Percentiles rank a stretch among this genome's conserved stretches.
These are phyloP conservation scores for Calyptommatus sinebrachiatus DNA, from an alignment of 2,113 vertebrate genomes.

Conservation along the genomic window DNA sequence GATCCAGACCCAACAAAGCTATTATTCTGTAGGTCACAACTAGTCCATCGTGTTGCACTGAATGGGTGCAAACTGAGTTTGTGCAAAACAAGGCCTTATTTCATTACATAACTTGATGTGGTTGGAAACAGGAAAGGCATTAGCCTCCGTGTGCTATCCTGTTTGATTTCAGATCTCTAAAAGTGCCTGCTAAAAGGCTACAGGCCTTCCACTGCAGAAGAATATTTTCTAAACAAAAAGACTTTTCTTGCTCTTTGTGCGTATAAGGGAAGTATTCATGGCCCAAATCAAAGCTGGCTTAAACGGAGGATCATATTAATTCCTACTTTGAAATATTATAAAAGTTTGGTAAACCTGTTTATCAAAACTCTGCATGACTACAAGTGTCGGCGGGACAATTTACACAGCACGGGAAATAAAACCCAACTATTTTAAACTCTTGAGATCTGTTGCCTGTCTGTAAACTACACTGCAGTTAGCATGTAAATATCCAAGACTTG, in stretches of 20 bases:
- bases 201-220: background rate
- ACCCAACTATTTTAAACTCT: background rate
- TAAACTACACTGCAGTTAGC: background rate
- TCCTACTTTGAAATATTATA: background rate
- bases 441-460: background rate
- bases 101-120: too few relatives aligned
- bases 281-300: background rate
- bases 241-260: background rate
- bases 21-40: too few relatives aligned
- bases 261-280: background rate
- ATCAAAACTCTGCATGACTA: slow-evolving; percentile 13
- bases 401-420: background rate
- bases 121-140: too few relatives aligned
- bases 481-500: background rate
- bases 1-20: too few relatives aligned
- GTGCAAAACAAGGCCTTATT: too few relatives aligned
- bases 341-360: background rate
- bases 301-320: background rate
- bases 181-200: too few relatives aligned
- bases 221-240: background rate
- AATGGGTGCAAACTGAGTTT: too few relatives aligned
- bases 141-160: background rate
- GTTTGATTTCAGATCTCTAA: background rate
- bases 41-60: too few relatives aligned
- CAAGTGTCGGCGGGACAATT: background rate